These are phyloP conservation scores for Falcaria lacertinaria DNA, from an alignment of 2,888 invertebrate genomes.

Conservation along the genomic window DNA sequence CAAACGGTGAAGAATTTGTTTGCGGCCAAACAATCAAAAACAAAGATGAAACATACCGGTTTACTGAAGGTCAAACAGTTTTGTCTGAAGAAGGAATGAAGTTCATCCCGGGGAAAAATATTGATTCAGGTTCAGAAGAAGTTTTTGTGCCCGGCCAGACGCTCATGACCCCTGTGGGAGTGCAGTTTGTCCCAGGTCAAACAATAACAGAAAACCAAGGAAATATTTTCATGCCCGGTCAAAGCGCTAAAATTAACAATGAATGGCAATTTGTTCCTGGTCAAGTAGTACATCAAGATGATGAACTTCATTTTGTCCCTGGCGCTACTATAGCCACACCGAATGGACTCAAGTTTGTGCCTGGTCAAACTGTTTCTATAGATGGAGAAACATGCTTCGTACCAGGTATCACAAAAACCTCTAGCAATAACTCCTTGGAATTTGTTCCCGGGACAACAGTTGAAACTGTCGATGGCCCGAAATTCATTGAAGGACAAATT, in stretches of 20 bases:
- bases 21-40: slow-evolving; percentile 82
- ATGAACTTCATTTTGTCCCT: slow-evolving; percentile 79
- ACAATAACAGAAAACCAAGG: slow-evolving; percentile 72
- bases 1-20: slow-evolving; percentile 78
- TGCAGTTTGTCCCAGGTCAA: slow-evolving; percentile 83
- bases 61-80: slow-evolving; percentile 82
- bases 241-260: slow-evolving; percentile 73
- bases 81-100: slow-evolving; percentile 81
- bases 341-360: slow-evolving; percentile 82
- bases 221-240: slow-evolving; percentile 82
- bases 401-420: slow-evolving; percentile 77
- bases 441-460: slow-evolving; percentile 82
- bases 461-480: slow-evolving; percentile 81
- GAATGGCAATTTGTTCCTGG: slow-evolving; percentile 84
- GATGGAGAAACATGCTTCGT: slow-evolving; percentile 79
- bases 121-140: slow-evolving; percentile 66
- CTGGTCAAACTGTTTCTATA: slow-evolving; percentile 80
- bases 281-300: slow-evolving; percentile 79
- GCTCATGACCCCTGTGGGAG: slow-evolving; percentile 78
- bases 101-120: slow-evolving; percentile 81
- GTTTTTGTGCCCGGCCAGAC: slow-evolving; percentile 82
- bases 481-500: slow-evolving; percentile 84
- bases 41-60: slow-evolving; percentile 76
- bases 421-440: slow-evolving; percentile 55
- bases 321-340: slow-evolving; percentile 82